phyloP scores from a whole-genome alignment of 2,888 invertebrate species.

The Hyppa rectilinea region DNA sequence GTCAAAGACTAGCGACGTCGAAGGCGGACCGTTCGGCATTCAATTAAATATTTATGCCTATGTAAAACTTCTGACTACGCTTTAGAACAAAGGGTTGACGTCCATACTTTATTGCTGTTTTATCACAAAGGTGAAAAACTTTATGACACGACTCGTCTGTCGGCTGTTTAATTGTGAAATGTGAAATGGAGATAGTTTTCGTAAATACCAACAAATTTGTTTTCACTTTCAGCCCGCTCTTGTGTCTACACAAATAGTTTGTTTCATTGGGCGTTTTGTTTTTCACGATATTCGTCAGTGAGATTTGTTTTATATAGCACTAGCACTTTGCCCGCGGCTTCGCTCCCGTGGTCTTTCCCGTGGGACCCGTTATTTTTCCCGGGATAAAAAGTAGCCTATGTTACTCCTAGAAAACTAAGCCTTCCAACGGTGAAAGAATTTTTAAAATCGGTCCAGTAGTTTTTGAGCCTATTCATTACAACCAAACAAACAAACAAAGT shows the following conservation, averaged over 20 bases:
- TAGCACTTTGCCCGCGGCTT: no score
- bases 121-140: slow-evolving; percentile 51
- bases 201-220: slow-evolving; percentile 11
- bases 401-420: no score
- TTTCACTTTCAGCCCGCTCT: neutral
- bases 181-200: slow-evolving; percentile 15
- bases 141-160: slow-evolving; percentile 29
- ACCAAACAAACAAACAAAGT: no score
- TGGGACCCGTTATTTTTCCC: no score
- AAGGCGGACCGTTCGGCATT: slow-evolving; percentile 52
- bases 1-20: slow-evolving; percentile 42
- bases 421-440: no score
- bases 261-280: neutral
- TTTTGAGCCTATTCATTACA: no score
- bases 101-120: slow-evolving; percentile 47
- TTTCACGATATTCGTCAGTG: neutral
- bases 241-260: neutral
- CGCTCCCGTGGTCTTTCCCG: no score
- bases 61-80: slow-evolving; percentile 11
- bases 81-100: slow-evolving; percentile 47
- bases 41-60: slow-evolving; percentile 59
- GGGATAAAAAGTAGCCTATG: no score
- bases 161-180: slow-evolving; percentile 34
- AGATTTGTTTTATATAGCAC: neutral
- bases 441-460: no score